Conservation (phyloP, 2,113 vertebrate species). For the Mormoops blainvillei region DNA sequence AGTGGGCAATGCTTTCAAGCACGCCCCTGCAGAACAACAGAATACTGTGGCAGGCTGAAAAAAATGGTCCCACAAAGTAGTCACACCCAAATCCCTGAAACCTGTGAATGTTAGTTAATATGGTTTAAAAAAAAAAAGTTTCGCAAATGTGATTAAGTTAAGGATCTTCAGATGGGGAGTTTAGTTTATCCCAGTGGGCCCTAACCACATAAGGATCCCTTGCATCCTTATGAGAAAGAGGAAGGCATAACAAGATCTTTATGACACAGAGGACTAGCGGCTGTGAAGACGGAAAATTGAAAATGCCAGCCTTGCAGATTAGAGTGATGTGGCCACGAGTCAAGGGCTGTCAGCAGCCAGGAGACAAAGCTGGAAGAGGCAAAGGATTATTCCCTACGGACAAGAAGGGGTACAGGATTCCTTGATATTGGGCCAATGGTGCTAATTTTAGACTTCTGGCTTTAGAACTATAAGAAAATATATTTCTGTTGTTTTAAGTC, state of each 20-base stretch:
- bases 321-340: neutral
- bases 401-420: neutral
- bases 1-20: neutral
- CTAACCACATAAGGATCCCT: neutral
- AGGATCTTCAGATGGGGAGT: neutral
- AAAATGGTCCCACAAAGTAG: neutral
- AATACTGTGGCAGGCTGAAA: neutral
- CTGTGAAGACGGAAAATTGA: neutral
- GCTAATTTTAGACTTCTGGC: neutral
- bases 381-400: too few species aligned
- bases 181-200: neutral
- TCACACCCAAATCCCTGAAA: neutral
- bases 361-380: neutral
- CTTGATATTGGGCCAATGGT: neutral
- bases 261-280: fast-evolving
- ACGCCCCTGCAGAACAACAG: neutral
- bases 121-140: neutral
- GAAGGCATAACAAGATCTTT: neutral
- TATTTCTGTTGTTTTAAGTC: neutral
- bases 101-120: neutral
- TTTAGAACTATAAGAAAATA: neutral
- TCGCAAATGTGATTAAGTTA: neutral
- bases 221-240: neutral
- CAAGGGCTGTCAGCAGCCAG: neutral
- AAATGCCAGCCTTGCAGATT: neutral